Evolutionary conservation across 2,888 invertebrate species (phyloP), one percentile per base, ranked within the genome.

Genomic region (Polydesmus complanatus): DNA sequence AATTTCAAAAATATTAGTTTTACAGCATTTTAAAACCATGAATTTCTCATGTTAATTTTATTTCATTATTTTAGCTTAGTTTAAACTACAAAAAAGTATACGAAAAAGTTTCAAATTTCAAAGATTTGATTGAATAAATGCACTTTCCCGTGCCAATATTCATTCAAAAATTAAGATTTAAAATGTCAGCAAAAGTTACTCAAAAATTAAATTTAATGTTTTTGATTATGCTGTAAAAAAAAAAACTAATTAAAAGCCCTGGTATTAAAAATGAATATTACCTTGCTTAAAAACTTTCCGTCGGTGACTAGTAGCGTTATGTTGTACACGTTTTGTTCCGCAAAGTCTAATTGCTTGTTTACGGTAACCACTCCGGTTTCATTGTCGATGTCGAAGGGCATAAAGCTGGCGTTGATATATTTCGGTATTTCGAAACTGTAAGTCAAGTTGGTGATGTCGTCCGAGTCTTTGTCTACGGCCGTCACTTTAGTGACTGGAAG

Each of bases 371-470:
- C 86, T 2, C 92, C 92, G 0, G 88, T 86, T 63, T 83, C 79
- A 71, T 91, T 89, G 75, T 91, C 91, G 25, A 92, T 88, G 2
- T 88, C 90, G 74, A 92, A 91, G 2, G 92, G 92, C n/a, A 60
- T 21, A 22, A 18, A 8, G 27, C 21, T 21, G 25, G 19, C 19
- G 19, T 14, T 47, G 11, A 53, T 3, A 53, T 22, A 23, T 1
- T n/a, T 23, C 3, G 23, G 22, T 21, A 22, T 26, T 11, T 61
- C 61, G 48, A 61, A 61, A 27, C 59, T 52, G 57, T 69, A 69
- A n/a, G 62, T 63, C 62, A 69, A 61, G 21, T 65, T 66, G n/a
- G 68, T 69, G 21, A 68, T 66, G n/a, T 65, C 65, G 3, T 66
- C 66, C 3, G 68, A 65, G 61, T 69, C 69, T 23, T 65, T 64